These are phyloP conservation scores for Astropecten irregularis DNA, from an alignment of 53 echinoderm and acorn worm species.

Conservation along the genomic window DNA sequence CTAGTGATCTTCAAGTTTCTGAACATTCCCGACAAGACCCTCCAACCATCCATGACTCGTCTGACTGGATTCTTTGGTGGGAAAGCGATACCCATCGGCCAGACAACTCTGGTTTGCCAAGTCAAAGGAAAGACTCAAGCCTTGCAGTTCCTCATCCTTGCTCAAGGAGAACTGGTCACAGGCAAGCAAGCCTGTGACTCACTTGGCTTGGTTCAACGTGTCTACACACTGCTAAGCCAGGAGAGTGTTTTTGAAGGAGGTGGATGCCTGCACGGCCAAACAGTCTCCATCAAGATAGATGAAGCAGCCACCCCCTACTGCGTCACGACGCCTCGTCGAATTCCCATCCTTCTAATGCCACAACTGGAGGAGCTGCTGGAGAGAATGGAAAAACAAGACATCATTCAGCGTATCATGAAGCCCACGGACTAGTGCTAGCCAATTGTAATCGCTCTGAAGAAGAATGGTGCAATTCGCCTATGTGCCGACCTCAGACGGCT, in stretches of 20 bases:
- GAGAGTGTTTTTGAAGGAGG: not conserved
- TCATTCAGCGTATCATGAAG: not conserved
- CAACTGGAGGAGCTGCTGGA: not conserved
- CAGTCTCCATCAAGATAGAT: not conserved
- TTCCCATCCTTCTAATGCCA: not conserved
- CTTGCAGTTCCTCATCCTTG: not conserved
- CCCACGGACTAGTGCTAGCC: slow-evolving; percentile 1
- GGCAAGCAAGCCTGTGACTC: too few relatives aligned
- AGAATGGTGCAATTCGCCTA: not conserved
- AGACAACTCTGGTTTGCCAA: too few relatives aligned
- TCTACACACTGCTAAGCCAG: not conserved
- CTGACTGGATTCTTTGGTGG: slow-evolving; percentile 24
- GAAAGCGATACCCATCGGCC: too few relatives aligned
- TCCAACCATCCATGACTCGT: too few relatives aligned
- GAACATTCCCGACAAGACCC: not conserved
- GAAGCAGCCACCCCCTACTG: not conserved
- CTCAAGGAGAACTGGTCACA: not conserved
- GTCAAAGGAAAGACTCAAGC: too few relatives aligned
- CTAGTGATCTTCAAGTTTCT: not conserved
- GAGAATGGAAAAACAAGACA: not conserved
- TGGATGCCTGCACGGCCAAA: not conserved
- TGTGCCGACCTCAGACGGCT: too few relatives aligned
- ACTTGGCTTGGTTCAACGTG: not conserved
- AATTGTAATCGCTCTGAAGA: slow-evolving; percentile 12
- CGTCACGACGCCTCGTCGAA: not conserved